Evolutionary conservation across 2,888 invertebrate species (phyloP).

Genomic region (Drosophila paramelanica): DNA sequence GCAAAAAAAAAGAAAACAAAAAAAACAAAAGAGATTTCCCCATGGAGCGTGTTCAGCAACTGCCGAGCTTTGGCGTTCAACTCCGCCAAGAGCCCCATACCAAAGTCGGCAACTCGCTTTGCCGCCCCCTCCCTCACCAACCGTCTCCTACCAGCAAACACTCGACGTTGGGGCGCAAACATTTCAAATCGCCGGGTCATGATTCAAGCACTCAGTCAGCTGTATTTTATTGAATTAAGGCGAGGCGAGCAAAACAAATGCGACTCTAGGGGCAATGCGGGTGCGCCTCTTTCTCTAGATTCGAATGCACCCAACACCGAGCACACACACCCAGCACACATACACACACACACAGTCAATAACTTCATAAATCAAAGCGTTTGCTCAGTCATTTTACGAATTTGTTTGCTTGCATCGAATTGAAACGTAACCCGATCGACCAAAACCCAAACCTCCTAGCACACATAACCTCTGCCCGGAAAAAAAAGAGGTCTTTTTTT

Average conservation of each 20-base stretch:
- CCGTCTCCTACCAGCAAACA: slow-evolving; percentile 15
- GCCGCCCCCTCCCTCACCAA: neutral
- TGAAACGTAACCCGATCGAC: slow-evolving; percentile 49
- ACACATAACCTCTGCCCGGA: neutral
- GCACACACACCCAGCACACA: slow-evolving; percentile 9
- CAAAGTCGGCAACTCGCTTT: no score
- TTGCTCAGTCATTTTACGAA: slow-evolving; percentile 80
- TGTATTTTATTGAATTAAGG: slow-evolving; percentile 78
- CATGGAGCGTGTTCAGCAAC: slow-evolving; percentile 69
- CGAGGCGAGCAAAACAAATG: slow-evolving; percentile 54
- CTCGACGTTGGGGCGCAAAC: slow-evolving; percentile 59
- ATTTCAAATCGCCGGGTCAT: slow-evolving; percentile 78
- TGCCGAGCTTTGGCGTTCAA: slow-evolving; percentile 50
- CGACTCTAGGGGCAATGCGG: slow-evolving; percentile 53
- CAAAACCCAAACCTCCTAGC: neutral
- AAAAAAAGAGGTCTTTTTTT: slow-evolving; percentile 1
- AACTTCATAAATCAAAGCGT: slow-evolving; percentile 80
- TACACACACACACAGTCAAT: slow-evolving; percentile 49
- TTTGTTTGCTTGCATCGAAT: slow-evolving; percentile 71
- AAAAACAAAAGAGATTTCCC: slow-evolving; percentile 68
- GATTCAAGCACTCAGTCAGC: slow-evolving; percentile 80
- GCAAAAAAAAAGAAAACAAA: slow-evolving; percentile 9
- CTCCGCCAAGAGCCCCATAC: slow-evolving; percentile 3
- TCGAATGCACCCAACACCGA: slow-evolving; percentile 23
- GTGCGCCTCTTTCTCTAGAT: neutral